Evolutionary conservation across 2,797 vertebrate genomes (phyloP).

Genomic region (Lycodopsis pacificus): DNA sequence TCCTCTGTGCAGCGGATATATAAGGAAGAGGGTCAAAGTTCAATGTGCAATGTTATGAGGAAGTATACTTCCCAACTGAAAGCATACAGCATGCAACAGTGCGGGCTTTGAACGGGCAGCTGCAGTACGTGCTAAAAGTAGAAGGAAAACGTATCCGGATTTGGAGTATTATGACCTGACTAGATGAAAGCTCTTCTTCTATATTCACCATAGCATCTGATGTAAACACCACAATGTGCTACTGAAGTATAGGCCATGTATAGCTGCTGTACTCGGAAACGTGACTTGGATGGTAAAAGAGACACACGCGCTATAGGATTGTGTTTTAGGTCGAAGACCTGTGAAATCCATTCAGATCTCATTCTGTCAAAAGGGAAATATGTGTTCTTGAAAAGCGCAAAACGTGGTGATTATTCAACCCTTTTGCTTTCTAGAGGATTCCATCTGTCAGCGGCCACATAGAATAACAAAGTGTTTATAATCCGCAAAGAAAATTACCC

Average conservation of each 20-base stretch:
- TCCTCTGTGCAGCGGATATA: neutral
- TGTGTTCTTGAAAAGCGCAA: constrained; percentile 1
- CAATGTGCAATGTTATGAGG: neutral
- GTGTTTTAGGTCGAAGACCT: neutral
- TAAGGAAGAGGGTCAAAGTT: neutral
- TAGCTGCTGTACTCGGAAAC: constrained; percentile 12
- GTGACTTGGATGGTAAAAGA: constrained; percentile 32
- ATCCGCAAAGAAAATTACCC: constrained; percentile 40
- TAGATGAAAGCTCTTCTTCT: constrained; percentile 5
- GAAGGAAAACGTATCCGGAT: neutral
- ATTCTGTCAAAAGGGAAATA: neutral
- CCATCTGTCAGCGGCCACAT: neutral
- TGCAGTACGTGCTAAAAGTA: neutral
- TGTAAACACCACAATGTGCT: constrained; percentile 34
- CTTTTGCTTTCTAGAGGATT: neutral
- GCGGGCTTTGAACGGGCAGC: neutral
- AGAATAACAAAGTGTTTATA: neutral
- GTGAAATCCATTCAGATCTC: neutral
- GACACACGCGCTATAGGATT: neutral
- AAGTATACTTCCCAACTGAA: neutral
- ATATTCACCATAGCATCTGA: constrained; percentile 2
- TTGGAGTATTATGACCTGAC: constrained; percentile 14
- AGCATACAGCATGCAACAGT: neutral
- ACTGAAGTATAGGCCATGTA: constrained; percentile 40
- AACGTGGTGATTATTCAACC: neutral